phyloP scores from a whole-genome alignment of 2,888 invertebrate genomes.

The Falcaria lacertinaria region DNA sequence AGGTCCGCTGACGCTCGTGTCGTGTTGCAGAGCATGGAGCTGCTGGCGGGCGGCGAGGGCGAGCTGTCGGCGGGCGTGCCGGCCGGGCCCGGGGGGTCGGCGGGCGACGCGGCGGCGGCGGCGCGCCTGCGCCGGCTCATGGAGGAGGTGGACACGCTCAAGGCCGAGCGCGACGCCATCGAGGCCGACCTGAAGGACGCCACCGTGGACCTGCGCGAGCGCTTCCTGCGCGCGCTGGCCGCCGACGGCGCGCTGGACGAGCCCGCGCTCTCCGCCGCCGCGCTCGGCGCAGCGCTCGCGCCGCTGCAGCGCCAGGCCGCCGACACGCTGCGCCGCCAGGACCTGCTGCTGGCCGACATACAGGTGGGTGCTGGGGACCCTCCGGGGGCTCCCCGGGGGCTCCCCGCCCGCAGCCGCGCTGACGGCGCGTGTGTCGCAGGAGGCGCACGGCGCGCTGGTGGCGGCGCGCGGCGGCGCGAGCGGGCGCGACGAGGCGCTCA shows the following conservation, averaged over 20 bases:
- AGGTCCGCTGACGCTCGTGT: neutral
- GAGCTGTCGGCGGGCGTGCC: slow-evolving; percentile 87
- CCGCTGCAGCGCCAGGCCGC: slow-evolving; percentile 84
- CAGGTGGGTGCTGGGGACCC: neutral
- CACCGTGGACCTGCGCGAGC: slow-evolving; percentile 89
- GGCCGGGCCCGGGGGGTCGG: slow-evolving; percentile 78
- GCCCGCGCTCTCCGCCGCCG: slow-evolving; percentile 89
- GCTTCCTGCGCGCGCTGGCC: slow-evolving; percentile 90
- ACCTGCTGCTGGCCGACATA: slow-evolving; percentile 51
- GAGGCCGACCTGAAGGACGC: slow-evolving; percentile 86
- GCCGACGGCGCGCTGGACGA: slow-evolving; percentile 92
- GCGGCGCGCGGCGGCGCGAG: slow-evolving; percentile 76
- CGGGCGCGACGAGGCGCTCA: slow-evolving; percentile 88
- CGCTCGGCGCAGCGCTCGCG: slow-evolving; percentile 88
- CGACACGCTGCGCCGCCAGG: slow-evolving; percentile 42
- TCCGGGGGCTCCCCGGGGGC: neutral
- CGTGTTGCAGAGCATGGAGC: slow-evolving; percentile 83
- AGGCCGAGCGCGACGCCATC: slow-evolving; percentile 89
- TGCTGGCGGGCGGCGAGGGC: slow-evolving; percentile 87
- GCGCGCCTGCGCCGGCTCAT: slow-evolving; percentile 86
- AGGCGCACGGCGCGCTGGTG: slow-evolving; percentile 83
- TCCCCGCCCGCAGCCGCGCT: slow-evolving; percentile 25
- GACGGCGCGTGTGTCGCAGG: slow-evolving; percentile 23
- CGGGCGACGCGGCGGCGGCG: slow-evolving; percentile 80
- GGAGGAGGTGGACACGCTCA: slow-evolving; percentile 88